Evolutionary conservation across 53 echinoderm and acorn worm species (phyloP).

Genomic region (Paracentrotus lividus): DNA sequence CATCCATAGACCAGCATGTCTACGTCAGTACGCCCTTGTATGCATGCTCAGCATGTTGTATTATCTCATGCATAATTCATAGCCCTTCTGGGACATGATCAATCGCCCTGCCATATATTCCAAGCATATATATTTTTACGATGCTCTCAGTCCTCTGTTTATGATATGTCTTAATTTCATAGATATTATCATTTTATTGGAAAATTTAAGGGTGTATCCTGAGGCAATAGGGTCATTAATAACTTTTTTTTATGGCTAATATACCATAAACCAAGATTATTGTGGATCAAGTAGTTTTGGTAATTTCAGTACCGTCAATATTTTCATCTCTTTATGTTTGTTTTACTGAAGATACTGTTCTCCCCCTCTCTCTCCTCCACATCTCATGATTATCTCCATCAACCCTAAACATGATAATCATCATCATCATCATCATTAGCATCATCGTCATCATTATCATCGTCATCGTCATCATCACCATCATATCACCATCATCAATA

Average conservation of each 20-base stretch:
- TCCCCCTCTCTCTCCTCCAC: no score
- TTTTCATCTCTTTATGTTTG: no score
- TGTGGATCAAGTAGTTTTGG: no score
- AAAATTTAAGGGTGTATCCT: neutral
- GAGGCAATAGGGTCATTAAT: neutral
- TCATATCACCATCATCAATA: neutral
- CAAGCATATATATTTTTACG: neutral
- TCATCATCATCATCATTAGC: no score
- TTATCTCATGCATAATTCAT: conserved; percentile 25
- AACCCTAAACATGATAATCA: no score
- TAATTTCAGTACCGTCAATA: no score
- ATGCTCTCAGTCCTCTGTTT: neutral
- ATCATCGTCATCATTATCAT: no score
- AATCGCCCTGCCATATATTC: conserved; percentile 19
- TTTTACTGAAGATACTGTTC: no score
- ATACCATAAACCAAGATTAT: no score
- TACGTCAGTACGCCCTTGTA: neutral
- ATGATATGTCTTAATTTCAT: neutral
- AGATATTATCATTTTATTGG: neutral
- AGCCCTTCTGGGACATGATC: neutral
- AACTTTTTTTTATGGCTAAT: neutral
- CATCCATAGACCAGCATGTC: conserved; percentile 4
- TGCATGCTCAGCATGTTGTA: neutral
- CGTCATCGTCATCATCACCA: no score
- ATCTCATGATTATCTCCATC: no score